Percentiles rank a stretch among this genome's conserved stretches.
phyloP scores from a whole-genome alignment of 2,888 invertebrate species.

The Cloeon dipterum region DNA sequence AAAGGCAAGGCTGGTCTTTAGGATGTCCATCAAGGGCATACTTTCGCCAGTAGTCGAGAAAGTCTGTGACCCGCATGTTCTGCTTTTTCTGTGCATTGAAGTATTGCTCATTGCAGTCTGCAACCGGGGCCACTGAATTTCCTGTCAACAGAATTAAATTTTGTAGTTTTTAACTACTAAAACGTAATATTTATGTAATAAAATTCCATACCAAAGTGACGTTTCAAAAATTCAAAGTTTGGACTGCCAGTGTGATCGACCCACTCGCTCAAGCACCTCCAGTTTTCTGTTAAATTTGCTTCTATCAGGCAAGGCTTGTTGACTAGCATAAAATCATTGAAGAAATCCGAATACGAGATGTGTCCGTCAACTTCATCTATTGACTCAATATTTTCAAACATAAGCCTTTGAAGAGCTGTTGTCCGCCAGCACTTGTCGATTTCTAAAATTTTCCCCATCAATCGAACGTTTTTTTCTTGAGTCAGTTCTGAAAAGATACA shows the following conservation, averaged over 20 bases:
- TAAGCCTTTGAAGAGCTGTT: no score
- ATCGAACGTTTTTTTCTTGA: no score
- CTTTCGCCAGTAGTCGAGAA: constrained; percentile 42
- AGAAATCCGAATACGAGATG: background rate
- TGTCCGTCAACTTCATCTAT: background rate
- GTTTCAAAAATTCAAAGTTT: background rate
- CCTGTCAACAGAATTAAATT: background rate
- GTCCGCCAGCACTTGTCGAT: no score
- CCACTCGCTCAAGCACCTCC: background rate
- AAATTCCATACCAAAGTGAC: background rate
- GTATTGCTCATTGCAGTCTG: constrained; percentile 49
- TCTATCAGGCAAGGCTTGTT: background rate
- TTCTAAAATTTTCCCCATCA: no score
- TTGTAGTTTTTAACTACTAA: background rate
- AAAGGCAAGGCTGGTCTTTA: constrained; percentile 28
- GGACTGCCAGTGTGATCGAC: background rate
- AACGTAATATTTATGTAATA: background rate
- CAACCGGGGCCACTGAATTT: constrained; percentile 40
- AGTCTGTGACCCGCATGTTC: constrained; percentile 42
- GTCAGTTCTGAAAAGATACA: no score
- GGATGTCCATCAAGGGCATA: constrained; percentile 19
- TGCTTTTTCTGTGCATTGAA: constrained; percentile 53
- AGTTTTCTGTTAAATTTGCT: background rate
- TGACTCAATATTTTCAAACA: no score
- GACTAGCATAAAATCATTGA: background rate